Conservation (phyloP, 2,888 invertebrate genomes). For the Isoperla grammatica region DNA sequence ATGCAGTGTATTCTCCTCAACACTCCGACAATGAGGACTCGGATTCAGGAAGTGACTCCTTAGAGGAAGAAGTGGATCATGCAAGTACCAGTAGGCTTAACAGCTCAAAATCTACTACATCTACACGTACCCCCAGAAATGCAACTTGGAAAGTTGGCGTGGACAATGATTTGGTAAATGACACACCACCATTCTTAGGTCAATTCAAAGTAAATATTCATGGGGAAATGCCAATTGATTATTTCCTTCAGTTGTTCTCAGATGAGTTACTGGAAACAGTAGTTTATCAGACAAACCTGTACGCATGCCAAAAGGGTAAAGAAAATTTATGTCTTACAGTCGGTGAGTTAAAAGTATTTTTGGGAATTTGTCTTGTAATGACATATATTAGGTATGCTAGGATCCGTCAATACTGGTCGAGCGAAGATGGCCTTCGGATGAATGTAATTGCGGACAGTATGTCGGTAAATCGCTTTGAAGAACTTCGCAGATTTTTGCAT, state of each 20-base stretch:
- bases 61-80: too few species aligned
- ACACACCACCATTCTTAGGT: not conserved
- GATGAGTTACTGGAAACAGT: not conserved
- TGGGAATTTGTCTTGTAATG: not conserved
- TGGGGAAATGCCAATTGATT: not conserved
- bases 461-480: not conserved
- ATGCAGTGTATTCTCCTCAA: too few species aligned
- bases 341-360: not conserved
- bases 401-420: not conserved
- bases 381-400: not conserved
- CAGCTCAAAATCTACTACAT: too few species aligned
- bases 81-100: too few species aligned
- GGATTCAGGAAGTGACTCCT: too few species aligned
- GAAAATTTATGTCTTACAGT: not conserved
- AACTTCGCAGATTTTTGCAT: not conserved
- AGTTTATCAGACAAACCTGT: not conserved
- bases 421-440: not conserved
- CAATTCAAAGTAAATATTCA: not conserved
- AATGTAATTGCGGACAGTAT: not conserved
- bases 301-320: not conserved
- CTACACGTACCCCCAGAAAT: too few species aligned
- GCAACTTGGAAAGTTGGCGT: not conserved
- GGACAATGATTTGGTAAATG: not conserved
- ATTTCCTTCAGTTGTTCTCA: not conserved
- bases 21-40: too few species aligned